phyloP scores from a whole-genome alignment of 2,888 invertebrate species.

The Dynastes tityus region DNA sequence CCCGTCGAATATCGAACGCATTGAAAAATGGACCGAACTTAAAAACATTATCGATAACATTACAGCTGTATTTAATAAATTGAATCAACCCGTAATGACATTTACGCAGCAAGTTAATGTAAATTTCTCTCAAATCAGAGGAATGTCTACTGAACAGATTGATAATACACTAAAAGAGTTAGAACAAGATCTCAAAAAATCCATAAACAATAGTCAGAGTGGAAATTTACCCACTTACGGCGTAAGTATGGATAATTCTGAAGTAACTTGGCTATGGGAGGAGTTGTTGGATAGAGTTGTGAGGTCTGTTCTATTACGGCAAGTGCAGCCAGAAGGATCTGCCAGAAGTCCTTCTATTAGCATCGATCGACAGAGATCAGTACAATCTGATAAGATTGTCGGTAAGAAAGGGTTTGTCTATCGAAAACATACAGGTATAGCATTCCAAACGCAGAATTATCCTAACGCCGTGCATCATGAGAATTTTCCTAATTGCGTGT shows the following conservation, averaged over 20 bases:
- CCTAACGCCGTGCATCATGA: slow-evolving; percentile 89
- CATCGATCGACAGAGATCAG: background rate
- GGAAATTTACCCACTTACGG: background rate
- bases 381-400: slow-evolving; percentile 11
- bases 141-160: background rate
- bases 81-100: background rate
- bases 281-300: slow-evolving; percentile 16
- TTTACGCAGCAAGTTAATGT: slow-evolving; percentile 15
- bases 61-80: slow-evolving; percentile 3
- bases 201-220: background rate
- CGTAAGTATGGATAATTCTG: too few relatives aligned
- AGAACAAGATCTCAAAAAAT: slow-evolving; percentile 1
- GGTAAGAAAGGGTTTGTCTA: slow-evolving; percentile 84
- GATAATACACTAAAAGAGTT: slow-evolving; percentile 11
- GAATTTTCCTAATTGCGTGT: slow-evolving; percentile 81
- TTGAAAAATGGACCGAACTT: slow-evolving; percentile 10
- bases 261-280: slow-evolving; percentile 24
- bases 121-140: background rate
- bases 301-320: background rate
- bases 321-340: background rate
- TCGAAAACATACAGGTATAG: slow-evolving; percentile 84
- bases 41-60: background rate
- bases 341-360: background rate
- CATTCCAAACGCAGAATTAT: slow-evolving; percentile 91
- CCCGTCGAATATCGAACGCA: slow-evolving; percentile 5